Evolutionary conservation across 1,140 invertebrate genomes (phyloP).

Genomic region (Steinernema khuongi): DNA sequence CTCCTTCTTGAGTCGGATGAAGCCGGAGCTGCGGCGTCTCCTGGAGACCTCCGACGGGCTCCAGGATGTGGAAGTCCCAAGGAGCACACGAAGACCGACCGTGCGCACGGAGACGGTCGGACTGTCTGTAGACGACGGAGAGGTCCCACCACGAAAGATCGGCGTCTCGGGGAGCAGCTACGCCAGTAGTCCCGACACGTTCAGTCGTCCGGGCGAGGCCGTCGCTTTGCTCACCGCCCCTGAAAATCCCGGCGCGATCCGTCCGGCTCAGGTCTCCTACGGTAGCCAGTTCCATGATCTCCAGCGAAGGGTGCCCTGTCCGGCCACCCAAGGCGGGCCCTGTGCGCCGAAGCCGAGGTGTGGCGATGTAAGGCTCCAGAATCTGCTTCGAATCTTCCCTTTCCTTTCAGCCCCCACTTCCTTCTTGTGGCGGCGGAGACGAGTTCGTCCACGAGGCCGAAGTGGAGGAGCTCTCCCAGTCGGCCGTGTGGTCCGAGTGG

Average conservation of each 20-base stretch:
- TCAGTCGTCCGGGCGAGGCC: conserved; percentile 14
- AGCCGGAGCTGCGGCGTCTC: background rate
- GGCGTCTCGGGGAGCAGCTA: conserved; percentile 18
- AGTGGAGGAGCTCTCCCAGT: background rate
- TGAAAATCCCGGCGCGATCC: background rate
- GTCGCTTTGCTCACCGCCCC: background rate
- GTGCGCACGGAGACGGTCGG: background rate
- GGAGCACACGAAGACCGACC: conserved; percentile 4
- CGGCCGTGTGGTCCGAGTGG: background rate
- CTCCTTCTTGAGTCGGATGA: conserved; percentile 18
- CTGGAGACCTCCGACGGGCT: background rate
- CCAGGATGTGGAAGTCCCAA: conserved; percentile 5
- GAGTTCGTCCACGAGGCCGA: background rate
- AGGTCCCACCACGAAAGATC: conserved; percentile 15
- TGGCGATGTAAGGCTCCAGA: background rate
- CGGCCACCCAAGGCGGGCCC: conserved; percentile 31
- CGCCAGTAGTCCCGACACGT: conserved; percentile 11
- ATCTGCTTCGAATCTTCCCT: background rate
- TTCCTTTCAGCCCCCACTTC: too few relatives aligned
- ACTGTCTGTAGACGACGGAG: conserved; percentile 22
- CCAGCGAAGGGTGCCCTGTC: conserved; percentile 23
- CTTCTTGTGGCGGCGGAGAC: background rate
- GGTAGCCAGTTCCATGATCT: background rate
- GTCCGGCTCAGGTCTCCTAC: background rate
- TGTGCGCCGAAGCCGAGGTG: conserved; percentile 31